Evolutionary conservation across 2,113 vertebrate genomes (phyloP).

Genomic region (Sylvietta virens): DNA sequence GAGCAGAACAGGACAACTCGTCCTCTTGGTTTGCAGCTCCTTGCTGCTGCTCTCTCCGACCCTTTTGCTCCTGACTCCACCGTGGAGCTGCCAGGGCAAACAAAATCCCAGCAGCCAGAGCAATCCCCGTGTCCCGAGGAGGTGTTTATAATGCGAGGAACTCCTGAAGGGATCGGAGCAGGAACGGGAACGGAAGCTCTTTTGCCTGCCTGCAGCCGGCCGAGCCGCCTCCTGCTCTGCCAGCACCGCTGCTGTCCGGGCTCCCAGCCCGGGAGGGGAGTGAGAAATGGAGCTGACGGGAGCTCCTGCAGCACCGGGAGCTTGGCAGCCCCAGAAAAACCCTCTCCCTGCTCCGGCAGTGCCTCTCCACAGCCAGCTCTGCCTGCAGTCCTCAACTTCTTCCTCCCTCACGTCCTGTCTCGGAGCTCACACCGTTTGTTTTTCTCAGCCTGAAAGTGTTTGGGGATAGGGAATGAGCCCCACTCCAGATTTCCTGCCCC

Average conservation of each 20-base stretch:
- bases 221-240: neutral
- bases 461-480: neutral
- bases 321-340: neutral
- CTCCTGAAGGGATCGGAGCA: neutral
- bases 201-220: neutral
- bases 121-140: neutral
- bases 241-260: neutral
- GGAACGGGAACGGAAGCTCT: slow-evolving; percentile 2
- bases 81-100: neutral
- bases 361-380: neutral
- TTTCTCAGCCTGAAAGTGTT: neutral
- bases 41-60: neutral
- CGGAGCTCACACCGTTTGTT: accelerated
- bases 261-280: neutral
- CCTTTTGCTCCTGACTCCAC: neutral
- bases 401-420: neutral
- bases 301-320: neutral
- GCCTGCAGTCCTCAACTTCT: neutral
- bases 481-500: neutral
- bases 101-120: neutral
- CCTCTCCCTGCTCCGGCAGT: neutral
- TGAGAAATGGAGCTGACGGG: neutral
- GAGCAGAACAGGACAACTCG: neutral
- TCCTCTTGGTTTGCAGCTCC: neutral
- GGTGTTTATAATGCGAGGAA: neutral